Conservation (phyloP, 2,797 vertebrate species). For the Anabas testudineus region DNA sequence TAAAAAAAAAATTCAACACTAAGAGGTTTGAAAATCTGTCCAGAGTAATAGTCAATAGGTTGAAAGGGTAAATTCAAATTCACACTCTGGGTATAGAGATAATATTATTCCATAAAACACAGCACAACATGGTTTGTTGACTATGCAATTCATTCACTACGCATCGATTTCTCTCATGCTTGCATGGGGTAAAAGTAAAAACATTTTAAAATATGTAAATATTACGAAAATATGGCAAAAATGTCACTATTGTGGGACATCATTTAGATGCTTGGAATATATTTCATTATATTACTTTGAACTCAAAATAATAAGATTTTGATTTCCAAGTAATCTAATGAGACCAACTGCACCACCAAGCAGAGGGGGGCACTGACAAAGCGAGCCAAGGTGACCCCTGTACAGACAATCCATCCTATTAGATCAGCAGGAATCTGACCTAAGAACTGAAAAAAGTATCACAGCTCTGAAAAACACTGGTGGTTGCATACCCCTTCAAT, state of each 20-base stretch:
- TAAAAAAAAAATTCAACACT: constrained; percentile 22
- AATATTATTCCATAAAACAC: constrained; percentile 34
- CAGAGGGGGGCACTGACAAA: constrained; percentile 16
- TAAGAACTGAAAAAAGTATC: constrained; percentile 47
- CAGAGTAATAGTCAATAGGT: constrained; percentile 23
- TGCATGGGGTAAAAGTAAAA: constrained; percentile 49
- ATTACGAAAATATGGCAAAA: constrained; percentile 60
- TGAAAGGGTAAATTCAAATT: constrained; percentile 60
- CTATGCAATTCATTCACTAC: constrained; percentile 44
- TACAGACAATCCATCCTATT: constrained; percentile 41
- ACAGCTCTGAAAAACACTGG: constrained; percentile 51
- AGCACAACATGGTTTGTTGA: constrained; percentile 47
- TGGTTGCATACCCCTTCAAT: constrained; percentile 63
- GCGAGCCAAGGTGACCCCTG: constrained; percentile 56
- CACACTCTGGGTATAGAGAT: constrained; percentile 20
- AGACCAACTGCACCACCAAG: background rate
- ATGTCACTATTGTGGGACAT: constrained; percentile 38
- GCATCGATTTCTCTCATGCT: constrained; percentile 37
- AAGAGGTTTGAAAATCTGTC: constrained; percentile 31
- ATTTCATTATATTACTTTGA: too few relatives aligned
- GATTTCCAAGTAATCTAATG: constrained; percentile 58
- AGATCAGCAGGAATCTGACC: constrained; percentile 59
- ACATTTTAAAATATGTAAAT: constrained; percentile 77
- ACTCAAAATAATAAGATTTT: constrained; percentile 43
- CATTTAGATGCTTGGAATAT: constrained; percentile 37